Percentiles rank a stretch among this genome's conserved stretches.
Evolutionary conservation across 2,797 vertebrate species (phyloP).

Genomic region (Erethizon dorsatum): DNA sequence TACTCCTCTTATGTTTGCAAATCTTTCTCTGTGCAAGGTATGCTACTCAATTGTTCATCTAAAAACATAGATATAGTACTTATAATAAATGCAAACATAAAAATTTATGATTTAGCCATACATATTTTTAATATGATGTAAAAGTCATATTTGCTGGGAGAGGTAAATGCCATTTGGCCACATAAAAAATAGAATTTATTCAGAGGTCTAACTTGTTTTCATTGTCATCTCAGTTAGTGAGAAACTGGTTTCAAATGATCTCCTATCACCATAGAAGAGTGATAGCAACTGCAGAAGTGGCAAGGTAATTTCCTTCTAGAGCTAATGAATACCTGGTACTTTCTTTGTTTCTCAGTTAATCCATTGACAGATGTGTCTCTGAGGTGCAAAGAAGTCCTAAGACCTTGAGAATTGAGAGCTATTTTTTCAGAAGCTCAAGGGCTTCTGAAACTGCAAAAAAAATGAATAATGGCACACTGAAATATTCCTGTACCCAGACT

Average conservation of each 20-base stretch:
- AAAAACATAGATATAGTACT: slow-evolving; percentile 16
- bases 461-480: background rate
- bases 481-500: background rate
- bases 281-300: slow-evolving; percentile 54
- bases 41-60: background rate
- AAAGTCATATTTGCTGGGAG: slow-evolving; percentile 11
- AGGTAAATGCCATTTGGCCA: slow-evolving; percentile 11
- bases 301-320: slow-evolving; percentile 20
- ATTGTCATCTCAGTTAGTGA: slow-evolving; percentile 68
- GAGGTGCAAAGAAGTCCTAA: slow-evolving; percentile 51
- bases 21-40: background rate
- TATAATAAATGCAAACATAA: background rate
- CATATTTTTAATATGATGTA: slow-evolving; percentile 49
- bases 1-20: background rate
- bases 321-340: slow-evolving; percentile 22
- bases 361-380: slow-evolving; percentile 67
- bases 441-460: background rate
- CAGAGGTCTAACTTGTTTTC: slow-evolving; percentile 61
- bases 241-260: slow-evolving; percentile 68
- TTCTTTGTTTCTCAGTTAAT: slow-evolving; percentile 26
- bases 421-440: slow-evolving; percentile 10
- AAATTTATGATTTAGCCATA: background rate
- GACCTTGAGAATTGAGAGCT: slow-evolving; percentile 39
- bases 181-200: slow-evolving; percentile 41
- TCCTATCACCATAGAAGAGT: slow-evolving; percentile 53